Percentiles rank a stretch among this genome's conserved stretches.
Conservation (phyloP, 1,140 invertebrate genomes). For the Trichonephila inaurata region DNA sequence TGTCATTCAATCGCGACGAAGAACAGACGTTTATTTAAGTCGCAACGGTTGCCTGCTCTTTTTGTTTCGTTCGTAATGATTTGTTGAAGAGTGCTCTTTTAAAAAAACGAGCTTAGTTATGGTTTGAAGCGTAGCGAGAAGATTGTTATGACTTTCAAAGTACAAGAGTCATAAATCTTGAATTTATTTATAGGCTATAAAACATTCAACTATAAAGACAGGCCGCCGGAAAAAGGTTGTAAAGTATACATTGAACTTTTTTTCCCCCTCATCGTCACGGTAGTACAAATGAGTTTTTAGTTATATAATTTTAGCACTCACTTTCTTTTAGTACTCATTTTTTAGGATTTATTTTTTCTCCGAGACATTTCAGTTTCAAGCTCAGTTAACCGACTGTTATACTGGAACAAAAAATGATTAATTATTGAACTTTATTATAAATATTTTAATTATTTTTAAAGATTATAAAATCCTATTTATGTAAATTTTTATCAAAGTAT, state of each 20-base stretch:
- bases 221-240: not conserved
- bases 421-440: no score
- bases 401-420: no score
- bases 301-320: not conserved
- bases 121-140: not conserved
- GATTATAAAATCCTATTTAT: no score
- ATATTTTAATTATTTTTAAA: no score
- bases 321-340: not conserved
- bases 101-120: not conserved
- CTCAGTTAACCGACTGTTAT: no score
- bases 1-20: not conserved
- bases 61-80: not conserved
- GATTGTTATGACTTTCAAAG: not conserved
- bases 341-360: not conserved
- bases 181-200: slow-evolving; percentile 27
- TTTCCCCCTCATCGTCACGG: not conserved
- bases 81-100: not conserved
- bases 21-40: not conserved
- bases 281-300: not conserved
- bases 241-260: not conserved
- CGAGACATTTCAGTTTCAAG: no score
- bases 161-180: not conserved
- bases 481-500: no score
- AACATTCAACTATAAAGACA: not conserved
- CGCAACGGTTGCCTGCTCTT: not conserved